Conservation (phyloP, 1,140 invertebrate species). For the Coboldia fuscipes region DNA sequence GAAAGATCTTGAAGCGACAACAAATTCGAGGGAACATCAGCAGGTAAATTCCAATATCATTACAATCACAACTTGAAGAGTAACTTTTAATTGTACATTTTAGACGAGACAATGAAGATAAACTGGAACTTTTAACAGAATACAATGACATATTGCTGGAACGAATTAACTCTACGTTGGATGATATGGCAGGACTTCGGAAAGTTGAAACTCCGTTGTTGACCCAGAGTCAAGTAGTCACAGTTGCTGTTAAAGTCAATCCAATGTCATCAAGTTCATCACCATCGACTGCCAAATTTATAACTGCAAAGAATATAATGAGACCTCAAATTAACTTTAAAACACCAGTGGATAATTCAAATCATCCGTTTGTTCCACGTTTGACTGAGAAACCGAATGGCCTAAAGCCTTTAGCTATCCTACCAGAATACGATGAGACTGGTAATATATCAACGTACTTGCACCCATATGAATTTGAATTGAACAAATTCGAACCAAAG, state of each 20-base stretch:
- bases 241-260: no score
- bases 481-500: conserved; percentile 42
- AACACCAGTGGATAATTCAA: conserved; percentile 67
- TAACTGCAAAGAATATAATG: conserved; percentile 51
- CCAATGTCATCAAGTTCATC: no score
- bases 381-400: conserved; percentile 78
- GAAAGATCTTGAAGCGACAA: conserved; percentile 31
- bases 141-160: conserved; percentile 66
- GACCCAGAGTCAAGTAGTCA: no score
- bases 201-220: conserved; percentile 29
- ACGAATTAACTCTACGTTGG: conserved; percentile 45
- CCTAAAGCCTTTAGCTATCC: conserved; percentile 52
- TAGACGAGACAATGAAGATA: conserved; percentile 37
- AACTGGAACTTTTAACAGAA: conserved; percentile 50
- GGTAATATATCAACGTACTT: conserved; percentile 32
- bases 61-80: background rate
- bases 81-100: background rate
- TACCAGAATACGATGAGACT: conserved; percentile 39
- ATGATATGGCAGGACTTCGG: conserved; percentile 44
- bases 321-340: conserved; percentile 70
- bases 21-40: conserved; percentile 34
- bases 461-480: conserved; percentile 80
- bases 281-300: conserved; percentile 30
- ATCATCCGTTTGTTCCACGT: conserved; percentile 55
- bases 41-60: conserved; percentile 1